These are phyloP conservation scores for Copidosoma aretas DNA, from an alignment of 2,888 invertebrate species.

Conservation along the genomic window DNA sequence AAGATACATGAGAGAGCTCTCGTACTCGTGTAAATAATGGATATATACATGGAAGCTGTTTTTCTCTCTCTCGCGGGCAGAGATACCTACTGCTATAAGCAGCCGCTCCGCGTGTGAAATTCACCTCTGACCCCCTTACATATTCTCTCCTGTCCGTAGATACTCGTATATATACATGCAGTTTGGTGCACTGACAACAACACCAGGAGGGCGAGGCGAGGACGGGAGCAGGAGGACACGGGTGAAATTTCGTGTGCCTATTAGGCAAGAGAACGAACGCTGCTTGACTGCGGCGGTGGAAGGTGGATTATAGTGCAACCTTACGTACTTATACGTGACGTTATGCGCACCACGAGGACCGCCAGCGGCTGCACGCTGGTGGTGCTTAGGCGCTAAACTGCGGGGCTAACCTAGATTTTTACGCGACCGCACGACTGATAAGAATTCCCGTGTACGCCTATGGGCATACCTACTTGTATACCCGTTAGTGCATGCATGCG, in stretches of 20 bases:
- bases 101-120: conserved; percentile 34
- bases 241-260: not conserved
- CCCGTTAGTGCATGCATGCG: too few species aligned
- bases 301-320: too few species aligned
- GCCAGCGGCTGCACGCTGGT: too few species aligned
- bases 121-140: conserved; percentile 34
- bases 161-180: conserved; percentile 38
- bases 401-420: too few species aligned
- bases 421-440: too few species aligned
- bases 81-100: conserved; percentile 34
- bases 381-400: too few species aligned
- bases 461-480: too few species aligned
- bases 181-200: not conserved
- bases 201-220: not conserved
- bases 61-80: not conserved
- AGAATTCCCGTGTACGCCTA: too few species aligned
- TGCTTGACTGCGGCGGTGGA: not conserved
- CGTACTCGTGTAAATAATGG: conserved; percentile 36
- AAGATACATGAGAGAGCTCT: conserved; percentile 42
- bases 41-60: conserved; percentile 10
- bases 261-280: not conserved
- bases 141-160: conserved; percentile 39
- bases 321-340: too few species aligned
- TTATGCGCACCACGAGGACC: too few species aligned
- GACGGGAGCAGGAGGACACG: not conserved